Evolutionary conservation across 2,888 invertebrate genomes (phyloP).

Genomic region (Monochamus alternatus): DNA sequence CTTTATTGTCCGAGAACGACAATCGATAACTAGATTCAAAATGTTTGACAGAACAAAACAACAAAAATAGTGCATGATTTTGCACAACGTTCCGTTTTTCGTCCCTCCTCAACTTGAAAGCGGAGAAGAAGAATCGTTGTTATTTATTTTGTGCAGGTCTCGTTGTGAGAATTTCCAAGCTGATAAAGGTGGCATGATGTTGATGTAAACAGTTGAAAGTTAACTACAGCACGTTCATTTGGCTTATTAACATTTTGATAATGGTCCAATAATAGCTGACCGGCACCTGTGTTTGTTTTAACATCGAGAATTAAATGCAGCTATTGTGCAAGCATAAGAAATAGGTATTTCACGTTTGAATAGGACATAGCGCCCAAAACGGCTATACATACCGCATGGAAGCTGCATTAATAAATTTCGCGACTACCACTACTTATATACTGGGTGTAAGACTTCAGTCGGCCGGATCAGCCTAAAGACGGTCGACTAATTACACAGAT

Average conservation of each 20-base stretch:
- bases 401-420: constrained; percentile 1
- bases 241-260: constrained; percentile 32
- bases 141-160: neutral
- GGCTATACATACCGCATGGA: neutral
- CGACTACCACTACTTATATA: neutral
- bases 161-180: constrained; percentile 5
- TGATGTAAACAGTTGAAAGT: constrained; percentile 28
- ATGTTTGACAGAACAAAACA: constrained; percentile 59
- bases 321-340: neutral
- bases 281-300: constrained; percentile 24
- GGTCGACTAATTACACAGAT: no score
- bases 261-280: constrained; percentile 22
- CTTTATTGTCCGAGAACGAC: constrained; percentile 42
- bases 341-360: neutral
- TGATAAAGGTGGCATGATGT: constrained; percentile 26
- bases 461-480: no score
- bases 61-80: constrained; percentile 57
- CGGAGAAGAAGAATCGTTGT: neutral
- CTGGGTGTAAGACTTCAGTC: neutral
- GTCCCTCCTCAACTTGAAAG: constrained; percentile 1
- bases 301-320: constrained; percentile 5
- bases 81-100: constrained; percentile 34
- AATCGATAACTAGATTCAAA: constrained; percentile 61
- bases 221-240: constrained; percentile 27
- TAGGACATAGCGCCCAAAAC: neutral